These are phyloP conservation scores for Ostrea denselamellosa DNA, from an alignment of 1,140 invertebrate species.

Conservation along the genomic window DNA sequence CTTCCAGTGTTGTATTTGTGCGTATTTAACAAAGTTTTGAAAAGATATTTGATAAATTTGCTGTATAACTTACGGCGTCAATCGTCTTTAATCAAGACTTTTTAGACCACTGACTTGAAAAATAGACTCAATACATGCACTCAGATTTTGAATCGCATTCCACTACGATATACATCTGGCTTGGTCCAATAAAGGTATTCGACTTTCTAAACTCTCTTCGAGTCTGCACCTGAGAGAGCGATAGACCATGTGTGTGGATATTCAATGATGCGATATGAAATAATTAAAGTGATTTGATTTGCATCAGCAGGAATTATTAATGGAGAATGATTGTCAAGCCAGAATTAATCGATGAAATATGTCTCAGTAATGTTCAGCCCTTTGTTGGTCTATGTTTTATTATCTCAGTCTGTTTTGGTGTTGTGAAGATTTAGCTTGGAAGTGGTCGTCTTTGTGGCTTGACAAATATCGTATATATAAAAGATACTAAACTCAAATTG, in stretches of 20 bases:
- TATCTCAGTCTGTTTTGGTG: background rate
- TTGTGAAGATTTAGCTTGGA: background rate
- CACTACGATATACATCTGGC: slow-evolving; percentile 8
- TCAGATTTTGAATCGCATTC: slow-evolving; percentile 13
- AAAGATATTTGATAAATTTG: background rate
- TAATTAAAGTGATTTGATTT: slow-evolving; percentile 35
- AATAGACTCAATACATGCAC: slow-evolving; percentile 16
- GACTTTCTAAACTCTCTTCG: background rate
- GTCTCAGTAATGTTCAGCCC: background rate
- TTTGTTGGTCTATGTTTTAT: background rate
- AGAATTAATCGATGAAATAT: slow-evolving; percentile 19
- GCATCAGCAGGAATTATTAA: slow-evolving; percentile 16
- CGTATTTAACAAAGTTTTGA: background rate
- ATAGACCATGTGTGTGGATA: slow-evolving; percentile 12
- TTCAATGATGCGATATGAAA: slow-evolving; percentile 15
- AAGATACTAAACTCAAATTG: background rate
- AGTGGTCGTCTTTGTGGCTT: background rate
- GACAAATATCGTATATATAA: background rate
- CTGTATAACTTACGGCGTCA: background rate
- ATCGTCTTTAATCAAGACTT: background rate
- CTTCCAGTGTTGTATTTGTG: no score
- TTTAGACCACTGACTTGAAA: slow-evolving; percentile 29
- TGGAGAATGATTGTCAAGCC: background rate
- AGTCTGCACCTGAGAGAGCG: background rate
- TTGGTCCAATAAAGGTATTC: background rate